Base-by-base conservation (phyloP, 2,888 invertebrate species). In the Peribatodes rhomboidaria region DNA sequence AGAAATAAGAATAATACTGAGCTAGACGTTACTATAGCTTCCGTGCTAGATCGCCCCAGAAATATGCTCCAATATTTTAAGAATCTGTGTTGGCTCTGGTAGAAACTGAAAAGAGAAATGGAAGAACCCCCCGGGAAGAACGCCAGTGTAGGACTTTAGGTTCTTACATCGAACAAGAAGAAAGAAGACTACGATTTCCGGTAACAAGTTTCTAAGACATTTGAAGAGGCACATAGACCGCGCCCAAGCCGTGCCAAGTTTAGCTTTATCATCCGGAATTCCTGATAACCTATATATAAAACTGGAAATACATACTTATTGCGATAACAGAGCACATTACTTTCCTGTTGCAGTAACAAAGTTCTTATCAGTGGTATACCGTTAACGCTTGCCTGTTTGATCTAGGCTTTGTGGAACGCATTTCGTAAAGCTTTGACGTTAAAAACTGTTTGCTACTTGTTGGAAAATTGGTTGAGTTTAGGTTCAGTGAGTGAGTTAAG, bases 221-320 rank as follows among this genome's bases (percentile, higher is more conserved):
- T 69, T 59, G 13, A 61, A 53, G 46, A 61, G 18, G 14, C 13
- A 56, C 61, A 64, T 66, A 60, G 67, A 70, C 74, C 72, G 74
- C 80, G 86, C 79, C 86, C 83, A 80, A 71, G 69, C 76, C 67
- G 67, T 65, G 76, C 73, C 75, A 71, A 77, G 77, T 82, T 90
- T 92, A 90, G 77, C 77, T 82, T 90, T 92, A 91, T 90, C 89
- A 85, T 85, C 83, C 86, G 87, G 89, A 85, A 89, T 91, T 87
- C 86, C 87, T 83, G 92, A 93, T 93, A 93, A 92, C 92, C 92
- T 86, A 92, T 91, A 87, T 90, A 86, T 84, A 86, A 85, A 89
- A 86, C 60, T 86, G 85, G 84, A 85, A 86, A 84, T 84, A 83
- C 80, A 84, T 80, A 81, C 80, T 79, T 80, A 84, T 81, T 82